phyloP scores from a whole-genome alignment of 2,797 vertebrate genomes.

The Epinephelus coioides region DNA sequence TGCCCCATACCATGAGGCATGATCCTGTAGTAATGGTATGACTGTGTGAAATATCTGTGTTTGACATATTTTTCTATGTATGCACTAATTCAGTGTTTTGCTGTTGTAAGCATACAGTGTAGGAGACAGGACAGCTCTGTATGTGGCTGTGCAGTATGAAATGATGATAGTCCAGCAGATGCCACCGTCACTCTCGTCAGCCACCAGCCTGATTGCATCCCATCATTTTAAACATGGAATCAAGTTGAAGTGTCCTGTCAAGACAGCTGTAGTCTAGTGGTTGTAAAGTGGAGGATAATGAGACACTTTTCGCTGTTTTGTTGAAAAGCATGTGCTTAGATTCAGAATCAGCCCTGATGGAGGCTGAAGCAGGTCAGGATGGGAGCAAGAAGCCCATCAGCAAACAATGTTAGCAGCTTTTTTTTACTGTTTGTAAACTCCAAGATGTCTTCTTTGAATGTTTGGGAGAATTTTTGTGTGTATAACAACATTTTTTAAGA shows the following conservation, averaged over 20 bases:
- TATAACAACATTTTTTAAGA: neutral
- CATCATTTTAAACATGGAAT: constrained; percentile 72
- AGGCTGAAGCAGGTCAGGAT: constrained; percentile 20
- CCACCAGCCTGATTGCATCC: constrained; percentile 68
- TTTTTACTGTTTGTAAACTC: neutral
- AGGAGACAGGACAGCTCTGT: constrained; percentile 37
- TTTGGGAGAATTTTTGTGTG: neutral
- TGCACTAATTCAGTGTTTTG: constrained; percentile 47
- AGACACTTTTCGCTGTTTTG: constrained; percentile 45
- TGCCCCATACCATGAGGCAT: constrained; percentile 8
- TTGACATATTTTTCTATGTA: constrained; percentile 54
- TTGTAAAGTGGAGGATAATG: constrained; percentile 62
- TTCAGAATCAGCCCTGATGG: constrained; percentile 28
- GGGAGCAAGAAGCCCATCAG: neutral
- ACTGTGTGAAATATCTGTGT: constrained; percentile 28
- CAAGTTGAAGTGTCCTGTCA: constrained; percentile 67
- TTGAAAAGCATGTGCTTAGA: constrained; percentile 32
- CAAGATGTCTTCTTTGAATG: neutral
- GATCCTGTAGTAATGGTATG: neutral
- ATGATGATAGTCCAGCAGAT: constrained; percentile 65
- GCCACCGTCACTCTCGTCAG: constrained; percentile 56
- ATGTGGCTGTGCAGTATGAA: constrained; percentile 47
- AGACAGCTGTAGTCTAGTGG: constrained; percentile 54
- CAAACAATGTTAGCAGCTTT: neutral
- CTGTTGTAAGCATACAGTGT: constrained; percentile 39